Conservation (phyloP, 1,140 invertebrate species). For the Camponotus pennsylvanicus region DNA sequence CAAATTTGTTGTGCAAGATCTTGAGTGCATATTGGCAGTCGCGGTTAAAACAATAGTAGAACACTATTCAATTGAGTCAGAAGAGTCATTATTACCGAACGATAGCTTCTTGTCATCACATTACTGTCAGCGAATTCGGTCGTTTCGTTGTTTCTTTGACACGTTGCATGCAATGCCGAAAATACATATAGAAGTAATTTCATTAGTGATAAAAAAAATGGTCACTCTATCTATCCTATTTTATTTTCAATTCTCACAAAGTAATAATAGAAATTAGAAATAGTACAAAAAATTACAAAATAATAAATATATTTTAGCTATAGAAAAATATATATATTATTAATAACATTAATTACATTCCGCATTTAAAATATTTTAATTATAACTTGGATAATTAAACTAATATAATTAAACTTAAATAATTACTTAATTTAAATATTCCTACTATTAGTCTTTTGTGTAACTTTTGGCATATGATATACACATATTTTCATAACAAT, state of each 20-base stretch:
- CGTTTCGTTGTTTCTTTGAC: background rate
- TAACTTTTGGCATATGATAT: background rate
- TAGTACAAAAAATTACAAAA: no score
- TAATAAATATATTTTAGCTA: no score
- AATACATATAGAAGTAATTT: background rate
- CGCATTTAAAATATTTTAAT: background rate
- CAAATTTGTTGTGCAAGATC: conserved; percentile 34
- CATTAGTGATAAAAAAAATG: background rate
- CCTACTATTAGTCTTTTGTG: background rate
- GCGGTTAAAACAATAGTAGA: conserved; percentile 33
- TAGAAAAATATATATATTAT: no score
- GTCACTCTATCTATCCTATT: background rate
- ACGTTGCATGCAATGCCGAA: background rate
- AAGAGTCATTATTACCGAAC: background rate
- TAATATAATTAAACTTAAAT: no score
- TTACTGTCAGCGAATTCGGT: background rate
- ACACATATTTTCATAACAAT: background rate
- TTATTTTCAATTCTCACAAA: background rate
- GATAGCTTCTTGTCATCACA: conserved; percentile 11
- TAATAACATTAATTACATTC: no score
- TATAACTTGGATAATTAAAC: no score
- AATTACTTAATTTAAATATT: background rate
- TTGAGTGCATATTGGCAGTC: conserved; percentile 15
- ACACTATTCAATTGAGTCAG: conserved; percentile 15
- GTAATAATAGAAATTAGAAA: background rate